phyloP scores from a whole-genome alignment of 2,113 vertebrate species.

The Pygathrix nemaeus region DNA sequence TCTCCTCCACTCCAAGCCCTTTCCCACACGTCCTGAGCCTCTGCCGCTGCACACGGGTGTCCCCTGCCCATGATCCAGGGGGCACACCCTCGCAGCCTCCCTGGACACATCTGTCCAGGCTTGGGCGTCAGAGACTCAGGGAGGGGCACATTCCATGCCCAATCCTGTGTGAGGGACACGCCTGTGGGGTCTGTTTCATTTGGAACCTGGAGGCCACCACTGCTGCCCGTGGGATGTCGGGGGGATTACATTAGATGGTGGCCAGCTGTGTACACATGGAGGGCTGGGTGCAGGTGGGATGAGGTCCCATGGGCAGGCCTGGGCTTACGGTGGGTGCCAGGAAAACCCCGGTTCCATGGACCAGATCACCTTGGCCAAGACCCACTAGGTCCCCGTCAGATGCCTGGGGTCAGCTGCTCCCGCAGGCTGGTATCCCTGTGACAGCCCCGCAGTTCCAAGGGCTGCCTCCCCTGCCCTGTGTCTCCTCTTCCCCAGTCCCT shows the following conservation, averaged over 20 bases:
- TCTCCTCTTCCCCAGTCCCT: background rate
- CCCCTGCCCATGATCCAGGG: background rate
- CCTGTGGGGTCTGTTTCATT: background rate
- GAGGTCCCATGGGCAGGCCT: background rate
- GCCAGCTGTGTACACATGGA: background rate
- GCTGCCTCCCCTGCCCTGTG: fast-evolving
- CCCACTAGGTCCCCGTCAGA: background rate
- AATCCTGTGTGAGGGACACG: fast-evolving
- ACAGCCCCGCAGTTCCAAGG: background rate
- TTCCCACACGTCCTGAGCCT: background rate
- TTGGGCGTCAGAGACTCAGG: background rate
- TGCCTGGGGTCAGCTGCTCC: background rate
- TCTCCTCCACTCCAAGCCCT: background rate
- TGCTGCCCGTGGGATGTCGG: fast-evolving
- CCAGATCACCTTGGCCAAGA: too few species aligned
- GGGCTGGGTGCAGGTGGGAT: background rate
- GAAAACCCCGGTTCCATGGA: background rate
- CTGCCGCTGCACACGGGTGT: fast-evolving
- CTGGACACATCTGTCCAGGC: fast-evolving
- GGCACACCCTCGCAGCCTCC: background rate
- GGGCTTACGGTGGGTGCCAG: background rate
- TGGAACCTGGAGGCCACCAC: background rate
- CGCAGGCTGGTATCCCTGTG: background rate
- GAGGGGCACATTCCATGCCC: background rate
- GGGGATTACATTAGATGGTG: background rate